Percentiles rank a stretch among this genome's conserved stretches.
Evolutionary conservation across 2,113 vertebrate genomes (phyloP).

Genomic region (Saccopteryx leptura): DNA sequence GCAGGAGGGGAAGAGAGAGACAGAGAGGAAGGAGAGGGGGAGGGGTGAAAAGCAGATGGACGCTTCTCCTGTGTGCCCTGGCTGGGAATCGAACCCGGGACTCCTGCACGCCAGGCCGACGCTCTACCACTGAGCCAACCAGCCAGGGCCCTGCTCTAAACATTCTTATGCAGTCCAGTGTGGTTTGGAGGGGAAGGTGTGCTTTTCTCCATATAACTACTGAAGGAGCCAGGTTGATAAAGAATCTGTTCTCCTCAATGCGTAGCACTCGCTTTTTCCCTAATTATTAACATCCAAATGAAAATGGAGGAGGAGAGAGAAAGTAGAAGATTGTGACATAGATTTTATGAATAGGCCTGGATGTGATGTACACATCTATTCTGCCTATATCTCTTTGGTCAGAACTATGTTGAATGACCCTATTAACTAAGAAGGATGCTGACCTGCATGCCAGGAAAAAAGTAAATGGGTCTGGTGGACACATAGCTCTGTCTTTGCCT

Average conservation of each 20-base stretch:
- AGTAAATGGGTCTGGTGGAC: background rate
- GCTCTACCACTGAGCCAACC: too few species aligned
- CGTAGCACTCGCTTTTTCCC: background rate
- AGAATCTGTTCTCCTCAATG: background rate
- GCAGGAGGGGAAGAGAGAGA: too few species aligned
- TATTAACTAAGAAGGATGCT: background rate
- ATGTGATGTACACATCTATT: background rate
- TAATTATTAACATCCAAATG: background rate
- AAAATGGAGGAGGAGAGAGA: background rate
- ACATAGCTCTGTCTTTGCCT: background rate
- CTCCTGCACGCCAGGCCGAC: too few species aligned
- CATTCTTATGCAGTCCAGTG: background rate
- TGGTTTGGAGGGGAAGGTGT: background rate
- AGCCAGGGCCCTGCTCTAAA: background rate
- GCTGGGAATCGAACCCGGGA: too few species aligned
- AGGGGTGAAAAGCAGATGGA: too few species aligned
- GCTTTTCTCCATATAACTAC: background rate
- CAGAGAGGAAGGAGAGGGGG: too few species aligned
- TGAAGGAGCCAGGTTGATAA: background rate
- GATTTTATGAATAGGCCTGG: background rate
- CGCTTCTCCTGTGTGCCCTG: too few species aligned
- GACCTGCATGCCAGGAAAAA: background rate
- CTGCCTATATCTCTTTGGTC: background rate
- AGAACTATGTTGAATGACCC: background rate
- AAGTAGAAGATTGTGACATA: background rate